Evolutionary conservation across 1,140 invertebrate genomes (phyloP), one percentile per base, ranked within the genome.

Genomic region (Ladona fulva): DNA sequence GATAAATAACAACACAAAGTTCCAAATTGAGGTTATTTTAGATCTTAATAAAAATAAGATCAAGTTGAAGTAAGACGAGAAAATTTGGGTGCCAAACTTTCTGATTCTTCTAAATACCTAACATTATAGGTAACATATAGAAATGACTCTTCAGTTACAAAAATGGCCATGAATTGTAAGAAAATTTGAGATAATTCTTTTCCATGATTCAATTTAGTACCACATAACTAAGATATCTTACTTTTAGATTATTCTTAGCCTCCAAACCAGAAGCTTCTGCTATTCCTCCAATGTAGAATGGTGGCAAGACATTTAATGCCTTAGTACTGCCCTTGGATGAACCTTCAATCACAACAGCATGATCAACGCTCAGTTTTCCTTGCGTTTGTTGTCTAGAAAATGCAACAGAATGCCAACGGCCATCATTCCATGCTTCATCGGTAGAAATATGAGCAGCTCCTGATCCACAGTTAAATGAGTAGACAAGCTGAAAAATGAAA

Each of bases 251-350:
- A 25, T n/a, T 25, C 25, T 76, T 80, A 44, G 75, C 77, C 6
- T 74, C 74, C 19, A 16, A 16, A 0, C 37, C 42, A 73, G 74
- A 11, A 14, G 76, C 73, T 25, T 24, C 37, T 29, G 83, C 80
- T 10, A 93, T 79, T 6, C 95, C 95, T 25, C 96, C 96, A 29
- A 97, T 86, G 82, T 90, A 97, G 82, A 92, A 91, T 0, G 95
- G 94, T 24, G 90, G 84, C 78, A 85, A 84, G 0, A 94, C 84
- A 77, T 93, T 89, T 0, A 95, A 87, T 0, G 88, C 86, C 0
- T 86, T 87, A 0, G 87, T 86, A 11, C 82, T 79, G 78, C 91
- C 90, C 16, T 83, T 77, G 0, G 91, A 89, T 74, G 86, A 85
- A 5, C 88, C 88, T 10, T 87, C 86, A 0, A 86, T 86, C 0